phyloP scores from a whole-genome alignment of 2,888 invertebrate species.

The Malthinus seriepunctatus region DNA sequence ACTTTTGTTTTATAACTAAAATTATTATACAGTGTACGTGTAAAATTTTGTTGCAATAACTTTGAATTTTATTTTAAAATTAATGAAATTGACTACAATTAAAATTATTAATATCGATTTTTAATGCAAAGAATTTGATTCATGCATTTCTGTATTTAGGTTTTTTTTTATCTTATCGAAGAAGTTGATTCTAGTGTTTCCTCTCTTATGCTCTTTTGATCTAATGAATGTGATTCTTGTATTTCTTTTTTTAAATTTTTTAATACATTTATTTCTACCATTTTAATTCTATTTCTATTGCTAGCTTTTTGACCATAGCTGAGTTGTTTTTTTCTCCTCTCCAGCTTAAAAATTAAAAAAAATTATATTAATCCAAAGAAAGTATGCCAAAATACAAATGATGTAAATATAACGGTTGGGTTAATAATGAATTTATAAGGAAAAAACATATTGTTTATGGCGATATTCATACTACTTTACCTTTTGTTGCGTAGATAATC shows the following conservation, averaged over 20 bases:
- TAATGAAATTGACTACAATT: not conserved
- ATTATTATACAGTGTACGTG: no score
- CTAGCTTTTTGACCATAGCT: slow-evolving; percentile 39
- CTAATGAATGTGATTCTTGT: slow-evolving; percentile 25
- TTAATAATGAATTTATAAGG: no score
- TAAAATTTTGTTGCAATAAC: no score
- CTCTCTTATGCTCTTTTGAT: no score
- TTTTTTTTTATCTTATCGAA: no score
- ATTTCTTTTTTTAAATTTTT: slow-evolving; percentile 37
- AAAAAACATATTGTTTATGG: no score
- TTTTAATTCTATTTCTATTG: slow-evolving; percentile 36
- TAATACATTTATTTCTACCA: slow-evolving; percentile 36
- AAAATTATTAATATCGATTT: no score
- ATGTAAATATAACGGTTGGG: no score
- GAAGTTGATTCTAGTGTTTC: no score
- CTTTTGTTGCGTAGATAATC: slow-evolving; percentile 31
- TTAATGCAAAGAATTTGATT: no score
- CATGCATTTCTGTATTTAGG: not conserved
- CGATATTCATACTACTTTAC: no score
- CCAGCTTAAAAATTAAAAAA: slow-evolving; percentile 27
- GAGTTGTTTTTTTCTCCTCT: slow-evolving; percentile 33
- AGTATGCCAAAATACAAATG: not conserved
- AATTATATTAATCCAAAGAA: not conserved
- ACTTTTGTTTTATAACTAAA: no score
- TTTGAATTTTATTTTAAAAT: not conserved